Conservation (phyloP, 2,888 invertebrate genomes). For the Tineola bisselliella region DNA sequence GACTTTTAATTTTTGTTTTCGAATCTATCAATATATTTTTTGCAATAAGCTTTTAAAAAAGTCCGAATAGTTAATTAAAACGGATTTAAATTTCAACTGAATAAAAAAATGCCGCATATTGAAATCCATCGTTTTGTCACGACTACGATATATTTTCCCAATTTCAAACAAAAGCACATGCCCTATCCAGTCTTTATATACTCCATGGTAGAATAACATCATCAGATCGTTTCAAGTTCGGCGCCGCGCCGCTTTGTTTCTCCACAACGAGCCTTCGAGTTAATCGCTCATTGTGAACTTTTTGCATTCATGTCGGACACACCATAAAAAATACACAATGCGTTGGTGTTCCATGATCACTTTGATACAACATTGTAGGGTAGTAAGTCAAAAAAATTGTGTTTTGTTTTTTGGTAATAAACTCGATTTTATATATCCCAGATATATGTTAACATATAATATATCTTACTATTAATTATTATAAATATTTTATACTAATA, state of each 20-base stretch:
- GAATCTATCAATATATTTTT: too few relatives aligned
- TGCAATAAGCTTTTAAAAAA: too few relatives aligned
- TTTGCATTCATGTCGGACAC: constrained; percentile 30
- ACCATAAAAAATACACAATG: not conserved
- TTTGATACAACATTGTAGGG: not conserved
- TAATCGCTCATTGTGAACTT: constrained; percentile 47
- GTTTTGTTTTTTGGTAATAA: not conserved
- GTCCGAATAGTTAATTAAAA: too few relatives aligned
- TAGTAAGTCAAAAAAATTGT: not conserved
- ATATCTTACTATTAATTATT: too few relatives aligned
- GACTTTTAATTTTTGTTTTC: too few relatives aligned
- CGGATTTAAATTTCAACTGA: too few relatives aligned
- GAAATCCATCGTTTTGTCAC: too few relatives aligned
- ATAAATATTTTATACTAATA: too few relatives aligned
- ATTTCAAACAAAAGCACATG: not conserved
- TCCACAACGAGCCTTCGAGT: constrained; percentile 44
- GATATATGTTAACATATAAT: too few relatives aligned
- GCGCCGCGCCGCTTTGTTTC: constrained; percentile 37
- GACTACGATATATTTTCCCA: not conserved
- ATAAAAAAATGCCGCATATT: too few relatives aligned
- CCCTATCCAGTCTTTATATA: not conserved
- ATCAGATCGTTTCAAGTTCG: constrained; percentile 11
- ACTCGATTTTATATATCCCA: too few relatives aligned
- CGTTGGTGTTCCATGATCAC: not conserved
- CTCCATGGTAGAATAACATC: not conserved